phyloP scores from a whole-genome alignment of 2,888 invertebrate genomes.

The Eugnorisma glareosa region DNA sequence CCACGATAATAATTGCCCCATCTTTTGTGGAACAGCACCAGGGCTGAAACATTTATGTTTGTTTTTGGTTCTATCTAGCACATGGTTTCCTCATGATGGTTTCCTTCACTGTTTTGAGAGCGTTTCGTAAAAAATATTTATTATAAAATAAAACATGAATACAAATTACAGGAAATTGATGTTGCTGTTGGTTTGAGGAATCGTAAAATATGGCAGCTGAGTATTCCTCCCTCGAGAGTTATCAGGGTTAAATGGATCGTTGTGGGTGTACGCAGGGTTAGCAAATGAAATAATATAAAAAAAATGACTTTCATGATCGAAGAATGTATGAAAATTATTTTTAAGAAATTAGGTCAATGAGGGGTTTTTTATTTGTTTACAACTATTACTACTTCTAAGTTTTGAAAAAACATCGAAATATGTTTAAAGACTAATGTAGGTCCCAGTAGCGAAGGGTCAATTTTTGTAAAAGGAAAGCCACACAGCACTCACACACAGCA shows the following conservation, averaged over 20 bases:
- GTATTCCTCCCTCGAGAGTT: neutral
- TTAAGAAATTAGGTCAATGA: neutral
- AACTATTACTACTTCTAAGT: too few relatives aligned
- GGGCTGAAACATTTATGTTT: neutral
- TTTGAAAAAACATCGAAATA: too few relatives aligned
- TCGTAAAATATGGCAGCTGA: conserved; percentile 22
- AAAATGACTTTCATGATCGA: neutral
- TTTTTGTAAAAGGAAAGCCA: too few relatives aligned
- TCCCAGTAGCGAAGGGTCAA: too few relatives aligned
- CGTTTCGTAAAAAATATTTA: neutral
- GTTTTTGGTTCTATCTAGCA: neutral
- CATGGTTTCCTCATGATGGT: neutral
- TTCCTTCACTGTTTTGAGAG: neutral
- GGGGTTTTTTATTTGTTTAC: neutral
- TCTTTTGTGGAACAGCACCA: too few relatives aligned
- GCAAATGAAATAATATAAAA: neutral
- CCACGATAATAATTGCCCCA: too few relatives aligned
- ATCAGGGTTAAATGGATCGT: conserved; percentile 10
- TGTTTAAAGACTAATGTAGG: too few relatives aligned
- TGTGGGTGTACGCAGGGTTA: neutral
- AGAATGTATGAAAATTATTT: neutral
- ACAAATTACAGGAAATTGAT: conserved; percentile 43
- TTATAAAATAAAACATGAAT: conserved; percentile 3
- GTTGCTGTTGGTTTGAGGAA: conserved; percentile 19
- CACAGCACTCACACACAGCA: too few relatives aligned